phyloP scores from a whole-genome alignment of 2,113 vertebrate genomes.

The Aptenodytes forsteri region DNA sequence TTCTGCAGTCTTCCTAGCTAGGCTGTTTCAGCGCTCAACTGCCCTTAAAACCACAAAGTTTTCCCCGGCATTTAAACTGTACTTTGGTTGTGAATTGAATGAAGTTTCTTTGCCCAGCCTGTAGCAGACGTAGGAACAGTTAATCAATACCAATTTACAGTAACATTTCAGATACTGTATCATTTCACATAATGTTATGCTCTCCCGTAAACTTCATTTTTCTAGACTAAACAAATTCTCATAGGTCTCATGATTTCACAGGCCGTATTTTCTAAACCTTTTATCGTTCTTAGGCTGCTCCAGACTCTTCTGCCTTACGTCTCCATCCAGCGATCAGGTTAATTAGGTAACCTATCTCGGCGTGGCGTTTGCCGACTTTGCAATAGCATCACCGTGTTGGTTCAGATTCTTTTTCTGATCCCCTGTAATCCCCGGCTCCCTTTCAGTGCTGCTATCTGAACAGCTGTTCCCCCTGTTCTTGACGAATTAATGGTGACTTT shows the following conservation, averaged over 20 bases:
- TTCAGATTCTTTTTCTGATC: slow-evolving; percentile 4
- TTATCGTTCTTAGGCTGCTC: background rate
- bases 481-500: background rate
- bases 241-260: background rate
- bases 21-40: background rate
- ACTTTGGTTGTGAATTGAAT: background rate
- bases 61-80: background rate
- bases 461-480: background rate
- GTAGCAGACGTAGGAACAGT: background rate
- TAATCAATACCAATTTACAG: background rate
- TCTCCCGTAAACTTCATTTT: background rate
- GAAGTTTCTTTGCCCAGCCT: background rate
- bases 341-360: background rate
- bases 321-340: background rate
- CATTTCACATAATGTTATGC: accelerated
- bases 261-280: background rate
- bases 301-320: background rate
- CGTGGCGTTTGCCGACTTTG: background rate
- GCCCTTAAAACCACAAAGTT: background rate
- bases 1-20: no score
- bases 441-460: background rate
- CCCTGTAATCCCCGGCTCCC: background rate
- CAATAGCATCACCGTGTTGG: background rate
- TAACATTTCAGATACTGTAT: background rate
- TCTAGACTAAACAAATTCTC: background rate